Percentiles rank a stretch among this genome's conserved stretches.
Conservation (phyloP, 30 jellyfish, hydroid and myxozoan genomes). For the Turritopsis dohrnii region DNA sequence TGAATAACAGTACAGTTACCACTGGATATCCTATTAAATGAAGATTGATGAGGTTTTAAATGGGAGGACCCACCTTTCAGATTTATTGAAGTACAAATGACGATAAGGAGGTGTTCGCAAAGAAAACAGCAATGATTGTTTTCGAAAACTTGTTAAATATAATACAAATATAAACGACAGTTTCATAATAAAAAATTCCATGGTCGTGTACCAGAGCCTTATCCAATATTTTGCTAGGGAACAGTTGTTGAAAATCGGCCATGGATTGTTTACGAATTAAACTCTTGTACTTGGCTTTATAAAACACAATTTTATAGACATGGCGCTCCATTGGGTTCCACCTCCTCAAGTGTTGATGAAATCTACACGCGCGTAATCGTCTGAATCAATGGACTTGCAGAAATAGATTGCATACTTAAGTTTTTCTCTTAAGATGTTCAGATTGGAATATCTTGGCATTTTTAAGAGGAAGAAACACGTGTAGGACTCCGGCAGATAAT, state of each 20-base stretch:
- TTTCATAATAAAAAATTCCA: neutral
- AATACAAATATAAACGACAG: neutral
- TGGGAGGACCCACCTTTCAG: neutral
- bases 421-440: conserved; percentile 58
- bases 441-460: conserved; percentile 85
- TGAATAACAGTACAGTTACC: no score
- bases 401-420: conserved; percentile 80
- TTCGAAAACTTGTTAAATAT: neutral
- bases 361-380: conserved; percentile 90
- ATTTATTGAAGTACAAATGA: neutral
- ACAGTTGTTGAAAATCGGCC: no score
- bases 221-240: no score
- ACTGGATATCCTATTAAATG: no score
- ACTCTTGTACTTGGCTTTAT: neutral
- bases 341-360: conserved; percentile 10
- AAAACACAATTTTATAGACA: neutral
- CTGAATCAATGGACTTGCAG: conserved; percentile 91
- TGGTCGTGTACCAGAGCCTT: neutral
- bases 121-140: neutral
- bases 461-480: conserved; percentile 92
- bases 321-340: neutral
- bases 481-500: conserved; percentile 83
- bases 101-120: neutral
- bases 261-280: no score
- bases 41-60: no score